Conservation (phyloP, 2,797 vertebrate genomes). For the Halcyon smyrnensis region DNA sequence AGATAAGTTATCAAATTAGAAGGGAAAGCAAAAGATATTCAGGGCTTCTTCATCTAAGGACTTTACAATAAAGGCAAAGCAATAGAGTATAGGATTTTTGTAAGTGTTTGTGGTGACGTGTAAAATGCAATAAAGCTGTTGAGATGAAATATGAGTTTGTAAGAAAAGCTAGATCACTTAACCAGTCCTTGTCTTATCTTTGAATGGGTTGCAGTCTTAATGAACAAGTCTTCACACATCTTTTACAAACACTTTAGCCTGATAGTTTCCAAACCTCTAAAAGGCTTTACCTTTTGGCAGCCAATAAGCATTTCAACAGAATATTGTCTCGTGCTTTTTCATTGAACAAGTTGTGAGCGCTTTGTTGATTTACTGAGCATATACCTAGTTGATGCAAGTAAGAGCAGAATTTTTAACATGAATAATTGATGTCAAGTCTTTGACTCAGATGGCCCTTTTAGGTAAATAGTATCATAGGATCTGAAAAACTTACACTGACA, state of each 20-base stretch:
- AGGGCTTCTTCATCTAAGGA: background rate
- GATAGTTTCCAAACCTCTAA: background rate
- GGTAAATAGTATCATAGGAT: background rate
- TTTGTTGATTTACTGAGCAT: background rate
- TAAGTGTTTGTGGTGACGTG: background rate
- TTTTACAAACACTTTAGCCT: background rate
- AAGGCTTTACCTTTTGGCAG: background rate
- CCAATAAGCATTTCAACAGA: background rate
- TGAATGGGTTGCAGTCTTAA: background rate
- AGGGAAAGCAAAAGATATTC: background rate
- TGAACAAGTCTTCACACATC: background rate
- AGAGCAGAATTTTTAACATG: background rate
- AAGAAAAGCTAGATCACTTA: background rate
- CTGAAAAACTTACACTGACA: background rate
- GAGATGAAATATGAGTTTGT: background rate
- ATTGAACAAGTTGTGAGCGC: background rate
- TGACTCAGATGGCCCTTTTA: background rate
- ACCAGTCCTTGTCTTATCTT: background rate
- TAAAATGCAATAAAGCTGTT: background rate
- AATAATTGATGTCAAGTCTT: background rate
- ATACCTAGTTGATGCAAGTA: background rate
- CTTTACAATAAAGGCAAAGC: background rate
- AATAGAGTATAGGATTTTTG: background rate
- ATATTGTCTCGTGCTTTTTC: background rate
- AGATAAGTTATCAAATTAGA: background rate